Evolutionary conservation across 2,888 invertebrate genomes (phyloP).

Genomic region (Barypeithes pellucidus): DNA sequence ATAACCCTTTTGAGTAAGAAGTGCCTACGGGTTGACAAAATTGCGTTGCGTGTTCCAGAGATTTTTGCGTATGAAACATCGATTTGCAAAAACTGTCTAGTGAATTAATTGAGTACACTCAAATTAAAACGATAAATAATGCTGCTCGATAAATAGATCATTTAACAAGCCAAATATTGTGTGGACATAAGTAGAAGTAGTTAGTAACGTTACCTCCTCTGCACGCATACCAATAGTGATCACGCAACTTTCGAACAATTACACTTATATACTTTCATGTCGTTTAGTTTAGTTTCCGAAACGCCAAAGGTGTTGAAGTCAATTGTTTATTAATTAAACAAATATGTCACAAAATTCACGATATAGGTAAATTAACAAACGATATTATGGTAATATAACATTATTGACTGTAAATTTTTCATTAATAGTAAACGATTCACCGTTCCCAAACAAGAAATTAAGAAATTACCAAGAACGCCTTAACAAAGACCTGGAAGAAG

Average conservation of each 20-base stretch:
- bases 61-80: too few species aligned
- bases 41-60: too few species aligned
- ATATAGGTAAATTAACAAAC: constrained; percentile 3
- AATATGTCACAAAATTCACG: constrained; percentile 19
- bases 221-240: constrained; percentile 45
- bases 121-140: background rate
- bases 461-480: too few species aligned
- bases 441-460: too few species aligned
- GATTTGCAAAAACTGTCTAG: too few species aligned
- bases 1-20: too few species aligned
- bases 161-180: constrained; percentile 35
- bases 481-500: too few species aligned
- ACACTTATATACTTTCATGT: constrained; percentile 34
- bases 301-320: constrained; percentile 36
- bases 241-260: constrained; percentile 43
- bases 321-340: constrained; percentile 35
- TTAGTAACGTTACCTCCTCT: constrained; percentile 32
- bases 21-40: too few species aligned
- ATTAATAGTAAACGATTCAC: too few species aligned
- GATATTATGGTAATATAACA: background rate
- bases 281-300: constrained; percentile 33
- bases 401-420: background rate
- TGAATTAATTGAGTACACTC: background rate
- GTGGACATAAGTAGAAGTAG: constrained; percentile 26
- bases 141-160: constrained; percentile 26